Base-by-base conservation (phyloP, 2,888 invertebrate species). In the Laspeyria flexula region DNA sequence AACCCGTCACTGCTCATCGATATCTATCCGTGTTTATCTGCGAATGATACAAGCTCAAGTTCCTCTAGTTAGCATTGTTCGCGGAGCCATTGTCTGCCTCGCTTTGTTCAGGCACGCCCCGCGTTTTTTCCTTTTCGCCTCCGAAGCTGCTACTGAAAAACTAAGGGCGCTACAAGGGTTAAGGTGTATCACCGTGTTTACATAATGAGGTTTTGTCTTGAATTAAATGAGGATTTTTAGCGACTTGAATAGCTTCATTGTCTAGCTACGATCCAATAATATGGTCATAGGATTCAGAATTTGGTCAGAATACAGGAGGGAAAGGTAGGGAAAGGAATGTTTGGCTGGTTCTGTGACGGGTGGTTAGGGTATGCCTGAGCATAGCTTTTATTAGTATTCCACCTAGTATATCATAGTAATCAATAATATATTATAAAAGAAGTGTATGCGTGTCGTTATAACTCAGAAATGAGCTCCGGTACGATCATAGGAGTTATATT, bases 31-130 rank as follows among this genome's bases (percentile, higher is more conserved):
- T 81, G 83, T 86, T 82, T 86, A 88, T 88, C 88, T 85, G 79
- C 81, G 79, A 86, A 83, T 88, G 88, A 86, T 88, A 87, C 86
- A 85, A 81, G 83, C 82, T 75, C 51, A 67, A 71, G 71, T 77
- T 77, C 76, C 79, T 85, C 85, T 86, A 88, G 88, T 87, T 87
- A 85, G 85, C 85, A 89, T 90, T 91, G 91, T 92, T 88, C 87
- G 77, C 73, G 78, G 77, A 68, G 69, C 86, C 79, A 90, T 90
- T 90, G 90, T 90, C 75, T 71, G 61, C 73, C 63, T 57, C 75
- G 83, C 88, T 86, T 92, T 91, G 90, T 91, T 85, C 82, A 68
- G 83, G 83, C 90, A 91, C 90, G 90, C 86, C 83, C 85, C 85
- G 85, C 83, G 85, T 78, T 90, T 88, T 88, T 65, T 85, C 84